Evolutionary conservation across 2,888 invertebrate genomes (phyloP).

Genomic region (Biston betularia): DNA sequence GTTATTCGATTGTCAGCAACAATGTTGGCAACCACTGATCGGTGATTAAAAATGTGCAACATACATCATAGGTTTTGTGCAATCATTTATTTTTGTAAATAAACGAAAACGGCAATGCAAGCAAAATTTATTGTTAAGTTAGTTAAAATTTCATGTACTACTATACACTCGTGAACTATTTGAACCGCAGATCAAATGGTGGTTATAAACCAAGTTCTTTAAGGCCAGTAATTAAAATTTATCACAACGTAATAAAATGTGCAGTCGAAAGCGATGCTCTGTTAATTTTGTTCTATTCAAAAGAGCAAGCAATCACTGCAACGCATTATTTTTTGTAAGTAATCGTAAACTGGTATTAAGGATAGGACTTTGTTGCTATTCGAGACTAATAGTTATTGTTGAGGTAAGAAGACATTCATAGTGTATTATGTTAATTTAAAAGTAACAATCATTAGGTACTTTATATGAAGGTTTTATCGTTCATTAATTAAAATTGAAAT

Average conservation of each 20-base stretch:
- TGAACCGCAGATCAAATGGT: constrained; percentile 62
- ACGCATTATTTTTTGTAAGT: constrained; percentile 30
- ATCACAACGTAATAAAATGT: constrained; percentile 65
- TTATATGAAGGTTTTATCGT: too few species aligned
- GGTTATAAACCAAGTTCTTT: constrained; percentile 53
- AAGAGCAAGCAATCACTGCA: constrained; percentile 43
- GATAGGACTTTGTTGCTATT: constrained; percentile 22
- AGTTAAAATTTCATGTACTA: constrained; percentile 49
- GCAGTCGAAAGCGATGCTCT: constrained; percentile 50
- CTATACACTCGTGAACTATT: constrained; percentile 58
- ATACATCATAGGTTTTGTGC: constrained; percentile 38
- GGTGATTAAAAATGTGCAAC: constrained; percentile 42
- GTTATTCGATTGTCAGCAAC: constrained; percentile 66
- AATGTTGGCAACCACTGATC: constrained; percentile 52
- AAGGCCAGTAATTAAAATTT: constrained; percentile 71
- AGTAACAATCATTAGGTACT: too few species aligned
- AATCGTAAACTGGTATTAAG: constrained; percentile 19
- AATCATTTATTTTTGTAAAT: not conserved
- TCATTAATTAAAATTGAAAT: too few species aligned
- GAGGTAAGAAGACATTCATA: not conserved
- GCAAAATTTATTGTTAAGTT: constrained; percentile 3
- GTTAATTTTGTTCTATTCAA: constrained; percentile 62
- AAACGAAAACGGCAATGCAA: constrained; percentile 31
- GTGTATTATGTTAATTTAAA: not conserved
- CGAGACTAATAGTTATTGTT: not conserved